phyloP scores from a whole-genome alignment of 37 sponge, comb jelly and placozoan species.

The Tethya wilhelma region DNA sequence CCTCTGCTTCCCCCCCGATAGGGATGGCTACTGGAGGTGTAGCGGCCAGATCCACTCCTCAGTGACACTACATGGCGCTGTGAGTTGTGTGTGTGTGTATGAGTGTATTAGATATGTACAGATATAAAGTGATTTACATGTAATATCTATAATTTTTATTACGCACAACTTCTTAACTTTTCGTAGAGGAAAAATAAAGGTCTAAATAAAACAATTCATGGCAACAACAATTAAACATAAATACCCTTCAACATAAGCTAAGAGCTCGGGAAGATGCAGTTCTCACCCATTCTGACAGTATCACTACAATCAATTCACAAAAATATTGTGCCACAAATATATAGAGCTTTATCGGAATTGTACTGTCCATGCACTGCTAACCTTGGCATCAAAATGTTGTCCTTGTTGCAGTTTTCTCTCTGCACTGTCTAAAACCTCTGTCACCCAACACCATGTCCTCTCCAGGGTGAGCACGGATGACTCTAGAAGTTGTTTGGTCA shows the following conservation, averaged over 20 bases:
- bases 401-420: slow-evolving; percentile 79
- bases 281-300: too few relatives aligned
- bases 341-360: too few relatives aligned
- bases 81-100: too few relatives aligned
- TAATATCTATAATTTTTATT: too few relatives aligned
- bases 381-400: slow-evolving; percentile 65
- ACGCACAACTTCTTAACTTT: too few relatives aligned
- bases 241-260: too few relatives aligned
- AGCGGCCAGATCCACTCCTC: slow-evolving; percentile 35
- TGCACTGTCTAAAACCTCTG: slow-evolving; percentile 67
- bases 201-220: not conserved
- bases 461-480: slow-evolving; percentile 41
- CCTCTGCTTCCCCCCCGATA: not conserved
- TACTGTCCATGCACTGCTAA: too few relatives aligned
- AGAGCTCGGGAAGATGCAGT: too few relatives aligned
- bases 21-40: not conserved
- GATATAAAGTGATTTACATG: too few relatives aligned
- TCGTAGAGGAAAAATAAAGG: not conserved
- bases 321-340: too few relatives aligned
- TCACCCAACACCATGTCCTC: slow-evolving; percentile 76
- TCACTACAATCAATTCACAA: too few relatives aligned
- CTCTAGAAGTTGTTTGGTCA: slow-evolving; percentile 1
- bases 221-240: not conserved
- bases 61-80: slow-evolving; percentile 75
- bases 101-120: too few relatives aligned